Evolutionary conservation across 2,888 invertebrate genomes (phyloP), one percentile per base, ranked within the genome.

Genomic region (Leptopilina drosophilae): DNA sequence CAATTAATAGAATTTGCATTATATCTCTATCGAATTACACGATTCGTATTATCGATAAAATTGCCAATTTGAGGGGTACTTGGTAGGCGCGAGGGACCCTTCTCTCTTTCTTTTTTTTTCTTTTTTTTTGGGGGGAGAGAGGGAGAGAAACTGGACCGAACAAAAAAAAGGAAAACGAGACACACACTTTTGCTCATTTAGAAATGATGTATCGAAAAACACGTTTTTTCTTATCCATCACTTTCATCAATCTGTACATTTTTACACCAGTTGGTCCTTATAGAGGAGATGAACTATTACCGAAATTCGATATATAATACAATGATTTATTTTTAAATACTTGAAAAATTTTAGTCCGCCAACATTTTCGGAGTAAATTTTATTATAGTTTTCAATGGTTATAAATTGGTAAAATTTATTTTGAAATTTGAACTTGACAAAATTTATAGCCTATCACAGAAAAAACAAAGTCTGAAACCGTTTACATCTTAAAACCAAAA

Each of bases 1-100:
- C 91, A 91, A 91, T 91, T 91, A 91, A 90, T 88, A 86, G 85
- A 90, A 91, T 91, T 91, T 91, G 91, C 91, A 91, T 91, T 91
- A 89, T 89, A 91, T 91, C 90, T 91, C 89, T 91, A 91, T 91
- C 91, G 87, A 90, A 90, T 91, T 91, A 91, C 91, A 87, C 90
- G 91, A 91, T 91, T 87, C 87, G 89, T 89, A 91, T 91, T 90
- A 91, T 89, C 89, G 91, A 91, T 91, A 91, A 91, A 91, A 91
- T 91, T 91, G 89, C 87, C 90, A 90, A 91, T 90, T 90, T 89
- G 84, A 86, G 86, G 86, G 84, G 87, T 85, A 33, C 33, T 33
- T 33, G 33, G 86, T 84, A 85, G 84, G 85, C 82, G 33, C 33
- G 33, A 3, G 85, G 85, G 81, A 77, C 73, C 80, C 79, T 80